Evolutionary conservation across 2,888 invertebrate species (phyloP), one percentile per base, ranked within the genome.

Genomic region (Apamea anceps): DNA sequence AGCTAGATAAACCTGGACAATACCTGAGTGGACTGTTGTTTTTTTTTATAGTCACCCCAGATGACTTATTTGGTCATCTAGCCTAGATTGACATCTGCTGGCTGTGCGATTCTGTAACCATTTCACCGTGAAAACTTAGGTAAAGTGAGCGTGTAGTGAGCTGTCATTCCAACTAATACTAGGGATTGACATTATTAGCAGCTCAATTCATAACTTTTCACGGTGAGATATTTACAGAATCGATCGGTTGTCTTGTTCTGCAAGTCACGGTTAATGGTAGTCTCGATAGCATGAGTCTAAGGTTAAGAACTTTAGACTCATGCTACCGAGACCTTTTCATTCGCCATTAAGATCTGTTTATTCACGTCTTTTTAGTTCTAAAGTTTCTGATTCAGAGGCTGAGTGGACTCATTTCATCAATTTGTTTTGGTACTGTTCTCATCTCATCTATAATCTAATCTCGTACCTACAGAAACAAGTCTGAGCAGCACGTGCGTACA

Each of bases 21-120:
- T 51, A 48, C n/a, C 60, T 68, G 18, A 72, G 63, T 72, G 18
- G 54, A 48, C 65, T 73, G 67, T 88, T 89, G 89, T 91, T 88
- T 85, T 84, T 91, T 87, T 85, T 82, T 71, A 62, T 77, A 60
- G 62, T 51, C 77, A 84, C 80, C 81, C 83, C 42, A 60, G 54
- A 37, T 65, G 62, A 75, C 89, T 81, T 87, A 84, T 85, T 90
- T 89, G 91, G 92, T 82, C 79, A 85, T 80, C 86, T 88, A 89
- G 89, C 90, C 89, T 81, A 91, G 85, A 90, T 90, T 75, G 77
- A 87, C 90, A 91, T 88, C 85, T 91, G n/a, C n/a, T n/a, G n/a
- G n/a, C n/a, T n/a, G n/a, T n/a, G n/a, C n/a, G n/a, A n/a, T n/a
- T n/a, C n/a, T n/a, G n/a, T n/a, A n/a, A n/a, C n/a, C n/a, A n/a